These are phyloP conservation scores for Nomada fabriciana DNA, from an alignment of 2,888 invertebrate genomes.

Conservation along the genomic window DNA sequence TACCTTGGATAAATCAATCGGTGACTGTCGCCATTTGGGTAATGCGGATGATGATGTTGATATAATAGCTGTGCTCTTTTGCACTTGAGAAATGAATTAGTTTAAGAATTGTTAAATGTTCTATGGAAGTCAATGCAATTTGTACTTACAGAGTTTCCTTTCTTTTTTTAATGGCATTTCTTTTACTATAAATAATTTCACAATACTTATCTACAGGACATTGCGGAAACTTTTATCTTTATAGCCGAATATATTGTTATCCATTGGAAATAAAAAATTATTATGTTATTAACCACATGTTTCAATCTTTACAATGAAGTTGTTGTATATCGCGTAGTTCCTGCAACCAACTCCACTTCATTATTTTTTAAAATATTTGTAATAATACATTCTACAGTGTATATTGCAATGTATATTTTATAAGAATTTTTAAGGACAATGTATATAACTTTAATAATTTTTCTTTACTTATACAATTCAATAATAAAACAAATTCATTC, in stretches of 20 bases:
- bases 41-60: conserved; percentile 74
- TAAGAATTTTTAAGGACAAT: no score
- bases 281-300: not conserved
- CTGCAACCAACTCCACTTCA: no score
- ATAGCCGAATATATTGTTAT: not conserved
- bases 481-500: not conserved
- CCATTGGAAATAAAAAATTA: not conserved
- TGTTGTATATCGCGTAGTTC: not conserved
- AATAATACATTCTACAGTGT: no score
- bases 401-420: no score
- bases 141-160: conserved; percentile 14
- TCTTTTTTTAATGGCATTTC: not conserved
- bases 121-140: not conserved
- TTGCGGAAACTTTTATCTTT: not conserved
- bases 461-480: not conserved
- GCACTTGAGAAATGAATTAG: not conserved
- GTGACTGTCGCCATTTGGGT: conserved; percentile 80
- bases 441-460: not conserved
- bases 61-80: not conserved
- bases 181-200: not conserved
- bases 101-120: not conserved
- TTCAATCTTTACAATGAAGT: conserved; percentile 29
- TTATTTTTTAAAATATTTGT: no score
- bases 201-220: accelerated
- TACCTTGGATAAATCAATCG: conserved; percentile 69